A percentile compares a stretch with the other conserved stretches of the same genome.
Evolutionary conservation across 2,797 vertebrate species (phyloP).

Genomic region (Tiaroga cobitis): DNA sequence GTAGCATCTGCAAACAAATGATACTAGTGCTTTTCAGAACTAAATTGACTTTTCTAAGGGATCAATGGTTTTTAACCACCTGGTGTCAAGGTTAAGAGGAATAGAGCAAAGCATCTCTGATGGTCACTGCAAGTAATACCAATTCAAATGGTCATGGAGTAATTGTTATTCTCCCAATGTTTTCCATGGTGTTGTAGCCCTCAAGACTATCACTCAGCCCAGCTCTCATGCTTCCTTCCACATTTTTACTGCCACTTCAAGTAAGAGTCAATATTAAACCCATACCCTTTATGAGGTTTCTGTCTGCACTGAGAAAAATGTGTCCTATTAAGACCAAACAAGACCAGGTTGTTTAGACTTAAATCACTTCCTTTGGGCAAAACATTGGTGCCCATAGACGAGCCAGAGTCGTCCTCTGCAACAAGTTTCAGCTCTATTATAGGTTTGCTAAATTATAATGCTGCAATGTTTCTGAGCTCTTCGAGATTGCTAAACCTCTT

Average conservation of each 20-base stretch:
- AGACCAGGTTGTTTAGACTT: conserved; percentile 31
- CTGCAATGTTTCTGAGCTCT: conserved; percentile 17
- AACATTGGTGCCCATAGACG: not conserved
- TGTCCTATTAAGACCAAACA: conserved; percentile 43
- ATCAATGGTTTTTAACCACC: not conserved
- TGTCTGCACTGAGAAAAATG: conserved; percentile 32
- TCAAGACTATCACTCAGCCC: conserved; percentile 3
- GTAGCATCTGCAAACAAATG: not conserved
- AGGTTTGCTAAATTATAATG: conserved; percentile 8
- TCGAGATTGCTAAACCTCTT: not conserved
- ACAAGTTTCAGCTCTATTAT: conserved; percentile 20
- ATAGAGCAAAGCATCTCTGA: not conserved
- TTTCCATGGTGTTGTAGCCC: conserved; percentile 3
- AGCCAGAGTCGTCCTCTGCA: not conserved
- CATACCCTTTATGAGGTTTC: conserved; percentile 37
- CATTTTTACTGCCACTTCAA: conserved; percentile 46
- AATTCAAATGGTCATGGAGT: not conserved
- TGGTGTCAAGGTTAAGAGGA: not conserved
- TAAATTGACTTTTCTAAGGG: not conserved
- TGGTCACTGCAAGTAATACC: not conserved
- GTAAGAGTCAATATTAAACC: conserved; percentile 42
- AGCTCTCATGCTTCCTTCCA: conserved; percentile 4
- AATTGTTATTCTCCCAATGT: conserved; percentile 36
- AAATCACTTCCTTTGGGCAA: conserved; percentile 45
- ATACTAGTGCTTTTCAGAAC: not conserved